Evolutionary conservation across 2,113 vertebrate genomes (phyloP), one percentile per base, ranked within the genome.

Genomic region (Telmatochromis sp.): DNA sequence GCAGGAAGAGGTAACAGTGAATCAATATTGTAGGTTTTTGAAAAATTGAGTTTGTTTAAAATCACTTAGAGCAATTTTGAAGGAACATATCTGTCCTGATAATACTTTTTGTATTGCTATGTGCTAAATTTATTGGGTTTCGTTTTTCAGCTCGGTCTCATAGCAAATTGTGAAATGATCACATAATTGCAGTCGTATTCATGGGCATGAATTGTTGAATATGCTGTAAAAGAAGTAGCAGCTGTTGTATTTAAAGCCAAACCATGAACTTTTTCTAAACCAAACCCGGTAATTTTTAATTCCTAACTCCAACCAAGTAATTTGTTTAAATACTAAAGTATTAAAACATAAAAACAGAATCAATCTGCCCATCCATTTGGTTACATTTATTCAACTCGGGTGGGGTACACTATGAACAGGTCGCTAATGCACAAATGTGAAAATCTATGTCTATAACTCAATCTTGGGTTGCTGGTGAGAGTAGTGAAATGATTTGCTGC

Each of bases 1-100:
- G 26, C 81, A 28, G 12, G 57, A 85, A 9, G 90, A 91, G 91
- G 92, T 90, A 78, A 80, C 3, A 2, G 4, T 21, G 3, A 49
- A 78, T 78, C 10, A 31, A 17, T 28, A 31, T 31, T 8, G 42
- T 78, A 49, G 42, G 42, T 26, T 31, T 47, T 49, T 28, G 23
- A 47, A 47, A 75, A 75, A 75, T 14, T 21, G 3, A 70, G 14
- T 49, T 49, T 75, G 42, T 28, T 65, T 31, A 49, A 75, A 49
- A 49, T 19, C 23, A 19, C 40, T 26, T 17, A 4, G 9, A 47
- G 21, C 35, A 15, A 28, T 47, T 49, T 8, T 19, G 68, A 73
- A 11, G 68, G 68, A 17, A 19, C 3, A 19, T 26, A 78, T 37
- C 4, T n/a, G 60, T n/a, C 6, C 60, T n/a, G 60, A 37, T 37